phyloP scores from a whole-genome alignment of 2,797 vertebrate species.

The Pelochelys cantorii region DNA sequence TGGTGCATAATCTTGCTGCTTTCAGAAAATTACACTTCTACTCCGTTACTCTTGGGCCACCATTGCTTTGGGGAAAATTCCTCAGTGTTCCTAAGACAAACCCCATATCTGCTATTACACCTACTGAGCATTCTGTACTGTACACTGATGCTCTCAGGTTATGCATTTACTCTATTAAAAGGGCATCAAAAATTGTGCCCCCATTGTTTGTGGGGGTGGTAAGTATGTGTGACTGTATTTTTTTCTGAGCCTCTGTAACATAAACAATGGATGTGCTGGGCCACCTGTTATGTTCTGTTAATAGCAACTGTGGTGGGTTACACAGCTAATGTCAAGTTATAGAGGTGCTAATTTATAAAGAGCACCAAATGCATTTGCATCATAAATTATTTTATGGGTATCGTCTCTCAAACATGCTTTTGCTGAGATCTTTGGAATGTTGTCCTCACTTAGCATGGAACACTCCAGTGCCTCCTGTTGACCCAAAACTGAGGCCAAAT shows the following conservation, averaged over 20 bases:
- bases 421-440: background rate
- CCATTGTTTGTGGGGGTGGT: background rate
- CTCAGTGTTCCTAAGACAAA: background rate
- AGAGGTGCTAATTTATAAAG: background rate
- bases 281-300: background rate
- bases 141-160: background rate
- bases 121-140: background rate
- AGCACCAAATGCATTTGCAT: background rate
- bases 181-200: background rate
- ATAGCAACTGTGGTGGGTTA: background rate
- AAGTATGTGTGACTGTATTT: background rate
- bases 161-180: background rate
- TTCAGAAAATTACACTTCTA: background rate
- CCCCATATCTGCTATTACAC: background rate
- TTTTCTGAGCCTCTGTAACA: background rate
- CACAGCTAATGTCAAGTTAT: background rate
- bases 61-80: background rate
- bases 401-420: background rate
- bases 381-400: background rate
- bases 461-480: background rate
- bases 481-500: background rate
- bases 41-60: background rate
- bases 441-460: background rate
- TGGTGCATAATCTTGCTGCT: background rate
- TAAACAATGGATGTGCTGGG: background rate